Conservation (phyloP, 2,797 vertebrate species). For the Brotula barbata region DNA sequence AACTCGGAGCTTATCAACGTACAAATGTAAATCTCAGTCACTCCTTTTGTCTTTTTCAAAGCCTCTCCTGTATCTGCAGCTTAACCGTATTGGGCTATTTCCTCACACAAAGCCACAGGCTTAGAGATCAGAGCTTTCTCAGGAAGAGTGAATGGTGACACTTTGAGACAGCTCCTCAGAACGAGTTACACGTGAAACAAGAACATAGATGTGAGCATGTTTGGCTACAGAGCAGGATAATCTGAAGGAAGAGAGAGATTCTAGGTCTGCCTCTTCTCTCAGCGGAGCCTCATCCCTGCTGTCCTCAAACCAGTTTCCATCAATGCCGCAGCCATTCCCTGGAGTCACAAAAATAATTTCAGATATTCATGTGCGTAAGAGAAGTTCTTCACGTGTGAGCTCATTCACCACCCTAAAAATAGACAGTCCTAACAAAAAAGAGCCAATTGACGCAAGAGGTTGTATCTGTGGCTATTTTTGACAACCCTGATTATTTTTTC, state of each 20-base stretch:
- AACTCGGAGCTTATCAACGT: slow-evolving; percentile 18
- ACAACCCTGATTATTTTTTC: slow-evolving; percentile 70
- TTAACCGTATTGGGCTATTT: not conserved
- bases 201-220: not conserved
- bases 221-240: slow-evolving; percentile 18
- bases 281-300: slow-evolving; percentile 51
- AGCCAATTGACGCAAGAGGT: slow-evolving; percentile 71
- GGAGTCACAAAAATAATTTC: slow-evolving; percentile 69
- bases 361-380: slow-evolving; percentile 71
- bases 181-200: too few species aligned
- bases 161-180: too few species aligned
- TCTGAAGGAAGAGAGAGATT: slow-evolving; percentile 23
- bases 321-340: slow-evolving; percentile 59
- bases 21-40: slow-evolving; percentile 9
- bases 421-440: slow-evolving; percentile 60
- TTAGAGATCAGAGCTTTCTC: too few species aligned
- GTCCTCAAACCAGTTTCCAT: slow-evolving; percentile 74
- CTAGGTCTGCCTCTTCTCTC: slow-evolving; percentile 51
- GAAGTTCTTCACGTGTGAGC: slow-evolving; percentile 74
- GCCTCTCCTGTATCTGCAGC: not conserved
- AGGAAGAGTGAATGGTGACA: too few species aligned
- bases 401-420: slow-evolving; percentile 74
- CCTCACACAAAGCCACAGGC: not conserved
- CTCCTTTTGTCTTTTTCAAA: not conserved
- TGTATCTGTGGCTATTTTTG: slow-evolving; percentile 70